These are phyloP conservation scores for Epiblema foenella DNA, from an alignment of 2,888 invertebrate genomes.

Conservation along the genomic window DNA sequence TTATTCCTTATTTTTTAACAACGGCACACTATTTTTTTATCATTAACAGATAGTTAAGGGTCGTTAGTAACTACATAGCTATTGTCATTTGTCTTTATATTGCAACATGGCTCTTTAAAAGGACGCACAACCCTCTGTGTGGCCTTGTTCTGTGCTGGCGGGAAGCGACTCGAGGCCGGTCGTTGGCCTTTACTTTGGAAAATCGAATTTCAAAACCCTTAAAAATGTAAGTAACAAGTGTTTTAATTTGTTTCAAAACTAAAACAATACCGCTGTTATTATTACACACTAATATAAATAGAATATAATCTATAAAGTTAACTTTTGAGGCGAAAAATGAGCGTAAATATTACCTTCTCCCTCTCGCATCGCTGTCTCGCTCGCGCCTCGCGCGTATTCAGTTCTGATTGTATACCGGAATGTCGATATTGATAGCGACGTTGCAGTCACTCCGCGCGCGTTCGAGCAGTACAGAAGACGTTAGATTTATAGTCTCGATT, in stretches of 20 bases:
- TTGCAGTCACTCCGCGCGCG: constrained; percentile 16
- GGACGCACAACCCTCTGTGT: constrained; percentile 31
- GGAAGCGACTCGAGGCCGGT: constrained; percentile 25
- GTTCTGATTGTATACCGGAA: constrained; percentile 6
- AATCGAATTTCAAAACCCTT: neutral
- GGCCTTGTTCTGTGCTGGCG: constrained; percentile 26
- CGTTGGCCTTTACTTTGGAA: constrained; percentile 15
- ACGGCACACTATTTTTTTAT: constrained; percentile 20
- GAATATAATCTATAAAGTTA: neutral
- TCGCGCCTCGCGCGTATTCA: neutral
- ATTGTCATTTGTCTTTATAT: constrained; percentile 17
- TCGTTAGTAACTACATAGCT: constrained; percentile 23
- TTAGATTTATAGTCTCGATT: neutral
- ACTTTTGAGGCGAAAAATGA: constrained; percentile 26
- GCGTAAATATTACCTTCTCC: constrained; percentile 29
- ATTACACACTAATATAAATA: no score
- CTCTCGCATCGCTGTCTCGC: neutral
- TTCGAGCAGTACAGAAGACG: constrained; percentile 18
- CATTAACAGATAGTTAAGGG: constrained; percentile 20
- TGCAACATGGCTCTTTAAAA: constrained; percentile 33
- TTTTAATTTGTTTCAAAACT: neutral
- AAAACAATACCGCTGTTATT: neutral
- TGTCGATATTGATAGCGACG: constrained; percentile 18
- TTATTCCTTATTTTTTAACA: neutral
- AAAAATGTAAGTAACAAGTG: neutral